Percentiles rank a stretch among this genome's conserved stretches.
These are phyloP conservation scores for Desmophyllum pertusum DNA, from an alignment of 92 coral and sea anemone species.

Conservation along the genomic window DNA sequence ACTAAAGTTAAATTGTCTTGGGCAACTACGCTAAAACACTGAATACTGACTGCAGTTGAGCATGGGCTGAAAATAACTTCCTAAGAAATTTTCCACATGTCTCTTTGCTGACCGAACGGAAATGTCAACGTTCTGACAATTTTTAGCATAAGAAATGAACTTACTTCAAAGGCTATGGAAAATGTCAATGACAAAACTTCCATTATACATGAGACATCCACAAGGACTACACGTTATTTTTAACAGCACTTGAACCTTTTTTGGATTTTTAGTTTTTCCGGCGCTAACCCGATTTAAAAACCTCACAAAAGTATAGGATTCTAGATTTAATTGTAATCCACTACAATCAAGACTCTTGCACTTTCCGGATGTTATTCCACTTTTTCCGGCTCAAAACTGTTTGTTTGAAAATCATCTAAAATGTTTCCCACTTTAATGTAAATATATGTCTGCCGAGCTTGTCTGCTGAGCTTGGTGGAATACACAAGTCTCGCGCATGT, in stretches of 20 bases:
- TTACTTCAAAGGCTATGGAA: background rate
- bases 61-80: too few species aligned
- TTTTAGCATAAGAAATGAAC: background rate
- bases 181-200: background rate
- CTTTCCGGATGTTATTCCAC: background rate
- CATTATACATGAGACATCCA: background rate
- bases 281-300: too few species aligned
- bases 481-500: background rate
- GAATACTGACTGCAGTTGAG: background rate
- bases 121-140: too few species aligned
- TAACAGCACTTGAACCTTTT: background rate
- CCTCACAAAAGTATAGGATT: background rate
- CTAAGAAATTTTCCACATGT: too few species aligned
- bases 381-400: background rate
- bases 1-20: too few species aligned
- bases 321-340: background rate
- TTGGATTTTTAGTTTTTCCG: too few species aligned
- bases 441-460: background rate
- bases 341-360: background rate
- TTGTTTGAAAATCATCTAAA: background rate
- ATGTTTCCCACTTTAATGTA: conserved; percentile 4
- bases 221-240: background rate
- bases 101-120: too few species aligned
- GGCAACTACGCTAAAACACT: too few species aligned
- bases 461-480: background rate